Base-by-base conservation (phyloP, 2,888 invertebrate genomes). In the Cantharis flavilabris region DNA sequence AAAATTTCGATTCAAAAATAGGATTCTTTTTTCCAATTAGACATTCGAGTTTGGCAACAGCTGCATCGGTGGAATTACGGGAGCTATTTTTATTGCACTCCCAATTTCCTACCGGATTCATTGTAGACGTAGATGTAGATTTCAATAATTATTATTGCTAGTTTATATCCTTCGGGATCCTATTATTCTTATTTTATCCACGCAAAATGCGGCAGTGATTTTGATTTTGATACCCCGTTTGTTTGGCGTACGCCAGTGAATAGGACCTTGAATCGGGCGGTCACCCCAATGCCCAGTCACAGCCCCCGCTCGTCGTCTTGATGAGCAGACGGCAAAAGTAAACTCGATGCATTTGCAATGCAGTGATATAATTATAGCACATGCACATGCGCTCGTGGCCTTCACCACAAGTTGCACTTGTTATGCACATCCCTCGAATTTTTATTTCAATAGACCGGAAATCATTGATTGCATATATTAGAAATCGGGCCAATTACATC, bases 331-430 rank as follows among this genome's bases (percentile, higher is more conserved):
- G 76, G 76, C 75, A 72, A 28, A 16, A 16, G 16, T 49, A 49
- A 49, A 75, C 79, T 77, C 79, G 76, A 69, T 78, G 81, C 81
- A 79, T 79, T 80, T 76, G 76, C 78, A 73, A 78, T 82, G 83
- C 84, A 85, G 84, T 86, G 86, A 86, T 86, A 86, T 86, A 86
- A 86, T 86, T 86, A 86, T 85, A 86, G 83, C 83, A 80, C 80
- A 77, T 81, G 80, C 80, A 81, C 81, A 81, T 80, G 79, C 81
- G 79, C 80, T 77, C 71, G 75, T 77, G 78, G 80, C 81, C 81
- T 82, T 84, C 84, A 82, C 82, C 81, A 82, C 82, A 81, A 83
- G 82, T 82, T 83, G 84, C 84, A 84, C 84, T 84, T 84, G 84
- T 83, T 81, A 82, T 77, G 77, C 77, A 73, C 76, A 79, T 69